Base-by-base conservation (phyloP, 2,797 vertebrate genomes). In the Leontocebus nigricollis region DNA sequence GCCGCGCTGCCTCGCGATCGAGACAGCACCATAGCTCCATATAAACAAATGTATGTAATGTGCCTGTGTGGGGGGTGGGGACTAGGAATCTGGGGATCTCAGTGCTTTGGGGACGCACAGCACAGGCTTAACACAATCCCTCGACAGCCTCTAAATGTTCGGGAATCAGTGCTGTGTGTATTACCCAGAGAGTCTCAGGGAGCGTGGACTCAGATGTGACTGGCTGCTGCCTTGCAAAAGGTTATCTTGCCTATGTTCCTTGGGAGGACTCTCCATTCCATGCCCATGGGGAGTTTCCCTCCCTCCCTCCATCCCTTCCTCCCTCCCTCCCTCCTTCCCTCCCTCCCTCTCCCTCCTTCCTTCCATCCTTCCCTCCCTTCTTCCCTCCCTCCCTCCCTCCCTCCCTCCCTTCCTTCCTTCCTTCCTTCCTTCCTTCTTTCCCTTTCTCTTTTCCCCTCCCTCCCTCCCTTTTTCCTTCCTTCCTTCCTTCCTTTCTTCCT, bases 1-100 rank as follows among this genome's bases (percentile, higher is more conserved):
- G 97, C 97, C 95, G 97, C 96, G 93, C 96, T 97, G 98, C 97
- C 73, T 98, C 90, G 98, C 98, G 98, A 98, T 98, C 98, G 98
- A 96, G 97, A 82, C 39, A 87, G 95, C 94, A 92, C 98, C 93
- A 84, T 91, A 89, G 93, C 97, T 94, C 97, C 97, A 55, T 44
- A 95, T 98, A 98, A 99, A 98, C 98, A 98, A 93, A 98, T 95
- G 97, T 94, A 94, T 96, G 94, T 80, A 90, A 3, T 73, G 0
- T 15, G 82, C 50, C 87, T 55, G 91, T 27, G 46, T 20, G 22
- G 50, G 80, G 64, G 46, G 17, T 24, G 87, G 70, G 76, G 24
- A 1, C 4, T 0, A 0, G 33, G 73, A 92, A 96, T 90, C 95
- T 79, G 55, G 48, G 17, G 30, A 83, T 59, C 87, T 0, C 6